Conservation (phyloP, 2,113 vertebrate genomes). For the Bos javanicus region DNA sequence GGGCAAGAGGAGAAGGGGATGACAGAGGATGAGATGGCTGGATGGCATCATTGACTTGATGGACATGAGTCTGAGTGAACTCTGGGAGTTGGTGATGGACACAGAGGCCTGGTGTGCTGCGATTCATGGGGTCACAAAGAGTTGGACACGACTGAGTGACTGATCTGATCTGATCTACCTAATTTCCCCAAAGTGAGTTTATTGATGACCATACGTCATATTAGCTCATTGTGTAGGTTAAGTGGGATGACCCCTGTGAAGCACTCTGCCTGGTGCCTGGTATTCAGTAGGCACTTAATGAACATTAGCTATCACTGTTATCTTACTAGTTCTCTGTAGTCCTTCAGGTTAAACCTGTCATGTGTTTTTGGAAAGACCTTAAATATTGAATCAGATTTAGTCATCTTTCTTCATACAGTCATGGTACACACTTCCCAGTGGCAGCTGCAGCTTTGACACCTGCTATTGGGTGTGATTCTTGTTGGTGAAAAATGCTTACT, state of each 20-base stretch:
- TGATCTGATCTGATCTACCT: neutral
- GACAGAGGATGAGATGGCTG: too few relatives aligned
- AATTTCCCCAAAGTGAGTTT: neutral
- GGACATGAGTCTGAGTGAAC: too few relatives aligned
- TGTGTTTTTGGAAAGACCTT: neutral
- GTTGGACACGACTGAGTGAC: accelerated
- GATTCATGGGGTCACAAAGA: too few relatives aligned
- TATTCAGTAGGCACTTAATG: neutral
- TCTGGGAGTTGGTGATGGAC: too few relatives aligned
- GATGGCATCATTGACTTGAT: too few relatives aligned
- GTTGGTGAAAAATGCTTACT: neutral
- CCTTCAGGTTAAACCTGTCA: neutral
- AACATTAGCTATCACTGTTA: neutral
- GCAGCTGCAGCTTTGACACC: neutral
- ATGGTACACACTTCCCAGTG: neutral
- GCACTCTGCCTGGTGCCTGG: neutral
- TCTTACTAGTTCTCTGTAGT: neutral
- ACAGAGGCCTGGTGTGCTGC: too few relatives aligned
- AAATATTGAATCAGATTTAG: neutral
- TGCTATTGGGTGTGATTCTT: neutral
- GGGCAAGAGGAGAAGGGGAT: too few relatives aligned
- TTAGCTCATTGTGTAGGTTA: neutral
- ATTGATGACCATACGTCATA: accelerated
- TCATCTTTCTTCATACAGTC: neutral
- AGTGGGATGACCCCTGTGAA: neutral